These are phyloP conservation scores for Cheilosia grossa DNA, from an alignment of 2,888 invertebrate species.

Conservation along the genomic window DNA sequence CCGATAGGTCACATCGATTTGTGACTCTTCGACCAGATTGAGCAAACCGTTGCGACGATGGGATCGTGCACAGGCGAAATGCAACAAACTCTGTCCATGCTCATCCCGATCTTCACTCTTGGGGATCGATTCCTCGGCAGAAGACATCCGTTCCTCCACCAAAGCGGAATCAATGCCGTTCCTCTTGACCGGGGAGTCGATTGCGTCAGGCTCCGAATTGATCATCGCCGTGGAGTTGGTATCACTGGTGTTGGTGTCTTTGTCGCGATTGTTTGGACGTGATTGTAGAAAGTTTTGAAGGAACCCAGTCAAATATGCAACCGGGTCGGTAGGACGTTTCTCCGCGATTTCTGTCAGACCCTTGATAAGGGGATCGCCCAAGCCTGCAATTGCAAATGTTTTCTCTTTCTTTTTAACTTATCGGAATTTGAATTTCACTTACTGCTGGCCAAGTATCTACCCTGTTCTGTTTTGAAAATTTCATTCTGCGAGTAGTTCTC, in stretches of 20 bases:
- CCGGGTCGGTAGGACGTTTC: conserved; percentile 93
- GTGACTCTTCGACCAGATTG: conserved; percentile 91
- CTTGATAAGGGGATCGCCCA: conserved; percentile 94
- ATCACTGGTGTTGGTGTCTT: conserved; percentile 75
- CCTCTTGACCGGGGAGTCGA: conserved; percentile 43
- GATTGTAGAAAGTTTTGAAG: conserved; percentile 90
- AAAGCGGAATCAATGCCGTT: conserved; percentile 76
- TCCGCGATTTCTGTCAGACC: conserved; percentile 96
- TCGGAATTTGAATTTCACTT: conserved; percentile 83
- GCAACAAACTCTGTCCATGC: conserved; percentile 94
- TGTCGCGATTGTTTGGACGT: conserved; percentile 83
- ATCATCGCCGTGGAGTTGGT: conserved; percentile 76
- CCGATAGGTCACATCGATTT: conserved; percentile 91
- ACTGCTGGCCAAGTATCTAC: conserved; percentile 94
- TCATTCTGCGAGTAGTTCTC: conserved; percentile 87
- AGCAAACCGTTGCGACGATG: conserved; percentile 92
- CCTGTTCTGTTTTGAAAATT: conserved; percentile 93
- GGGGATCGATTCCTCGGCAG: conserved; percentile 83
- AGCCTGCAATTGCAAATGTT: conserved; percentile 85
- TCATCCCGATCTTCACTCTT: conserved; percentile 90
- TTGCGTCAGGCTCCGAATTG: conserved; percentile 70
- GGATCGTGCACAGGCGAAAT: conserved; percentile 92
- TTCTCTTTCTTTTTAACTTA: neutral
- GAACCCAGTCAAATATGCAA: conserved; percentile 93
- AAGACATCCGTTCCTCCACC: conserved; percentile 75